Evolutionary conservation across 2,113 vertebrate genomes (phyloP), one percentile per base, ranked within the genome.

Genomic region (Amphiprion ocellaris): DNA sequence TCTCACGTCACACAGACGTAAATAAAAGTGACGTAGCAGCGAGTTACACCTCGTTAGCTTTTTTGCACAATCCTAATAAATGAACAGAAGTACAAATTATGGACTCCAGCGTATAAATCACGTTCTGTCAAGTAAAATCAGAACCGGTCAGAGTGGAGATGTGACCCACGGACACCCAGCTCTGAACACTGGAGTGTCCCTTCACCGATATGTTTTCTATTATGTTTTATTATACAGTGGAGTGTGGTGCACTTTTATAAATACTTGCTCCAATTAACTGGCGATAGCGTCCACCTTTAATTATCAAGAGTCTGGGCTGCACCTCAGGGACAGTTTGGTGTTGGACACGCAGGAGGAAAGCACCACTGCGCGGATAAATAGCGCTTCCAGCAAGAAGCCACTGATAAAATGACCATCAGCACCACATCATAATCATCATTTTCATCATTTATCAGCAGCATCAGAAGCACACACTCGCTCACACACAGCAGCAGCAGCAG

Each of bases 81-180:
- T 92, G 94, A 95, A 94, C 95, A 97, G 95, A 95, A 96, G 95
- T 92, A 87, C 95, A 96, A 96, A 96, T 97, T 93, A 96, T 93
- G 93, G 95, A 95, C 95, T 96, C 95, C 95, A 95, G 95, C 94
- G 39, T 49, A 53, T 78, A 84, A 81, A 93, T 95, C 95, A 96
- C 95, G 94, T 94, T 94, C 95, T 97, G 97, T 97, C 97, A 97
- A 91, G 92, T 96, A 87, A 96, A 95, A 97, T 97, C 97, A 97
- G 89, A 86, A 80, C 58, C 73, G 74, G 81, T 66, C 81, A 81
- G 83, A 88, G 82, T 90, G 26, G 90, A 96, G 95, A 96, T 95
- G 94, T 94, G 93, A 95, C 94, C 93, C 92, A 94, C 92, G 85
- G 92, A 86, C 93, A 95, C 92, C 93, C 92, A 83, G 16, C 88